Conservation (phyloP, 2,113 vertebrate genomes). For the Labeo rohita region DNA sequence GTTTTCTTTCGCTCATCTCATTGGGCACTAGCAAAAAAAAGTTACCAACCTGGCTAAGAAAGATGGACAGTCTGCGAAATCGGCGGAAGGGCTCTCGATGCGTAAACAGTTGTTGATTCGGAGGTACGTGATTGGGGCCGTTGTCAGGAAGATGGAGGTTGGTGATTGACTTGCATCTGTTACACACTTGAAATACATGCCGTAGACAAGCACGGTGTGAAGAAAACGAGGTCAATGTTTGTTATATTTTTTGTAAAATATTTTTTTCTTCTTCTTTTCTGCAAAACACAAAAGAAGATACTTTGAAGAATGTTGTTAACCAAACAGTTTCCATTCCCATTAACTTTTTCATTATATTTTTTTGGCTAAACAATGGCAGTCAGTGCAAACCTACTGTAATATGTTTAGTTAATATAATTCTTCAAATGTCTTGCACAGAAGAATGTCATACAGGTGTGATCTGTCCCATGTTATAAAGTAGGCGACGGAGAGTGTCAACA, state of each 20-base stretch:
- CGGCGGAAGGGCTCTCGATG: neutral
- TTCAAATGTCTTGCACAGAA: neutral
- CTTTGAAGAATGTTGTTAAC: neutral
- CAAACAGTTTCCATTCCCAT: neutral
- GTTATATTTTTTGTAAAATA: neutral
- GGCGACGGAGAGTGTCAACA: neutral
- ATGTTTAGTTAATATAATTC: neutral
- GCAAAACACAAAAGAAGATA: neutral
- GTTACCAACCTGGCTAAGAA: conserved; percentile 46
- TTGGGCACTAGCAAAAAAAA: conserved; percentile 21
- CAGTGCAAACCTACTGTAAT: neutral
- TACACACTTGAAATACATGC: neutral
- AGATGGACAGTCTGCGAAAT: conserved; percentile 42
- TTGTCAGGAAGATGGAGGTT: conserved; percentile 6
- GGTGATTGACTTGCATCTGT: neutral
- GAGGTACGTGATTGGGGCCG: neutral
- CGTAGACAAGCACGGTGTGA: neutral
- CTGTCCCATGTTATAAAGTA: neutral
- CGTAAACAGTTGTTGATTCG: conserved; percentile 41
- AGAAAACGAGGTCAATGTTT: neutral
- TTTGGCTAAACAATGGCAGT: neutral
- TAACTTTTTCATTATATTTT: neutral
- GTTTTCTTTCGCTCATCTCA: conserved; percentile 44
- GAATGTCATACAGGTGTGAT: neutral
- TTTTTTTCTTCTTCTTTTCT: neutral